phyloP scores from a whole-genome alignment of 2,888 invertebrate genomes.

The Antheraea assamensis region DNA sequence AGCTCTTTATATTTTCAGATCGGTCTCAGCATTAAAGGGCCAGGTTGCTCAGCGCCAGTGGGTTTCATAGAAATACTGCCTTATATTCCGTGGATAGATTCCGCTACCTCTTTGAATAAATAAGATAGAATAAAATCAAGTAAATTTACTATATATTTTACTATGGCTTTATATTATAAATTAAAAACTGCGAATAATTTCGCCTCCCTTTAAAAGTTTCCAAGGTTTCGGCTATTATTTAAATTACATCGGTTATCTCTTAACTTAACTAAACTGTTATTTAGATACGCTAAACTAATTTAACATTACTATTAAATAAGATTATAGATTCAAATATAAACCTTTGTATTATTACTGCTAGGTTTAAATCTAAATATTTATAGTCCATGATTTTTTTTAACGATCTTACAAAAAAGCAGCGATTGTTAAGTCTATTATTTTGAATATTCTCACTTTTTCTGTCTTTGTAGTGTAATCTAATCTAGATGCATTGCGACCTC shows the following conservation, averaged over 20 bases:
- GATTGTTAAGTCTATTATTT: not conserved
- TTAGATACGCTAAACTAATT: not conserved
- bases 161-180: not conserved
- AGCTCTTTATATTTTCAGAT: conserved; percentile 38
- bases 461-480: too few species aligned
- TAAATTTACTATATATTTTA: not conserved
- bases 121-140: conserved; percentile 3
- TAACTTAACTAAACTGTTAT: not conserved
- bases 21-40: conserved; percentile 57
- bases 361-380: not conserved
- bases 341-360: not conserved
- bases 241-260: not conserved
- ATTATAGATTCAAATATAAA: not conserved
- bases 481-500: too few species aligned
- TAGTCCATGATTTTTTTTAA: not conserved
- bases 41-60: conserved; percentile 55
- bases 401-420: not conserved
- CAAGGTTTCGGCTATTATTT: not conserved
- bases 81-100: conserved; percentile 51
- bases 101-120: conserved; percentile 30
- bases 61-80: conserved; percentile 49
- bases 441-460: too few species aligned
- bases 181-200: not conserved
- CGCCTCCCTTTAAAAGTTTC: not conserved
- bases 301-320: not conserved